A percentile compares a stretch with the other conserved stretches of the same genome.
Conservation (phyloP, 2,888 invertebrate genomes). For the Liopterus haemorrhoidalis region DNA sequence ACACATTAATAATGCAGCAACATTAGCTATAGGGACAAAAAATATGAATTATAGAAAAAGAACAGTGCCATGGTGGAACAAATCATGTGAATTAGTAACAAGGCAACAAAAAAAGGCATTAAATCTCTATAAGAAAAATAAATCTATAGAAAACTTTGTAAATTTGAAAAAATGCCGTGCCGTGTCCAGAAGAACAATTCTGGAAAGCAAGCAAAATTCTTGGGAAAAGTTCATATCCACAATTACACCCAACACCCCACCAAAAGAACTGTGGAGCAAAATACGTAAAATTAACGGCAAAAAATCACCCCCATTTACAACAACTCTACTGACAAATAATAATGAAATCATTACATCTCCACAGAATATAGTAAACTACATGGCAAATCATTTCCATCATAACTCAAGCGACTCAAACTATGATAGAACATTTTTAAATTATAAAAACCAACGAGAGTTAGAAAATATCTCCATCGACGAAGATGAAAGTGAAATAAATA, state of each 20-base stretch:
- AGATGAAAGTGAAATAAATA: too few relatives aligned
- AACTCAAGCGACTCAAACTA: too few relatives aligned
- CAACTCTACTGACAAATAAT: too few relatives aligned
- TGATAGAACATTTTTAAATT: too few relatives aligned
- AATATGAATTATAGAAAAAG: not conserved
- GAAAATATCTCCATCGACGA: too few relatives aligned
- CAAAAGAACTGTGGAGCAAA: slow-evolving; percentile 6
- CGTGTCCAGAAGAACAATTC: not conserved
- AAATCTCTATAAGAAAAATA: not conserved
- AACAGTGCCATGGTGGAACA: slow-evolving; percentile 3
- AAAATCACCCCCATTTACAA: too few relatives aligned
- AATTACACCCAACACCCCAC: not conserved
- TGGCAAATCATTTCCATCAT: too few relatives aligned
- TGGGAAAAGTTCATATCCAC: not conserved
- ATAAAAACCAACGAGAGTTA: too few relatives aligned
- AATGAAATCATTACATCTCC: too few relatives aligned
- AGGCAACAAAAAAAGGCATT: slow-evolving; percentile 1
- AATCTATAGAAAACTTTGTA: not conserved
- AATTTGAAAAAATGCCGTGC: slow-evolving; percentile 2
- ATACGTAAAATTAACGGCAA: not conserved
- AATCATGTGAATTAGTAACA: not conserved
- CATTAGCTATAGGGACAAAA: slow-evolving; percentile 2
- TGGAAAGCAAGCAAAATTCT: not conserved
- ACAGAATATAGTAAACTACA: too few relatives aligned
- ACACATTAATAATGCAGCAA: not conserved